Evolutionary conservation across 1,140 invertebrate species (phyloP).

Genomic region (Tetramorium alpestre): DNA sequence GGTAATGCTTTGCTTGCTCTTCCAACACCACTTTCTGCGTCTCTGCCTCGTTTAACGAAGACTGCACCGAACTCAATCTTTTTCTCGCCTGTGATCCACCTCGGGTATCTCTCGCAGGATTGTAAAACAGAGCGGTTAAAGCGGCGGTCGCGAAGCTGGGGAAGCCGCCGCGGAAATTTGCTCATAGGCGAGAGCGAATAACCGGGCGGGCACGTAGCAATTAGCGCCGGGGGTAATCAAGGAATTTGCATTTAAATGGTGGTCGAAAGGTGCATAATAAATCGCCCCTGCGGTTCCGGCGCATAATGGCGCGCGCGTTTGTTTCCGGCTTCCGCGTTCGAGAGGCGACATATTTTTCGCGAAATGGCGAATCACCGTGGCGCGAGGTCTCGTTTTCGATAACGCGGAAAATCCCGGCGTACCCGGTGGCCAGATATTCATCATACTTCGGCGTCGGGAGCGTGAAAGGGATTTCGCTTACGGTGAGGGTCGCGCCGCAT

Average conservation of each 20-base stretch:
- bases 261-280: slow-evolving; percentile 81
- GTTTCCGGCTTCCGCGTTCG: slow-evolving; percentile 42
- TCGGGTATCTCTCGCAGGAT: background rate
- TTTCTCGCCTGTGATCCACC: background rate
- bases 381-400: background rate
- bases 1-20: background rate
- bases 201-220: slow-evolving; percentile 77
- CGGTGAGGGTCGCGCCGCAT: background rate
- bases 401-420: slow-evolving; percentile 4
- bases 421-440: background rate
- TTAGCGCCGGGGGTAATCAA: slow-evolving; percentile 81
- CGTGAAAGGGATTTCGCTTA: background rate
- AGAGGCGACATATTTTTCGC: slow-evolving; percentile 40
- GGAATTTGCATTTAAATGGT: slow-evolving; percentile 83
- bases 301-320: slow-evolving; percentile 68
- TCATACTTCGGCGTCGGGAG: background rate
- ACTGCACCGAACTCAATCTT: slow-evolving; percentile 19
- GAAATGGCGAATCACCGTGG: background rate
- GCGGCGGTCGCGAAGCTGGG: slow-evolving; percentile 7
- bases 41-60: background rate
- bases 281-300: slow-evolving; percentile 67
- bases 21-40: background rate
- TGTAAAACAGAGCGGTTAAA: slow-evolving; percentile 4
- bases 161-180: slow-evolving; percentile 58
- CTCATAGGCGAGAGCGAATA: slow-evolving; percentile 50